Conservation (phyloP, 2,113 vertebrate genomes). For the Chionomys nivalis region DNA sequence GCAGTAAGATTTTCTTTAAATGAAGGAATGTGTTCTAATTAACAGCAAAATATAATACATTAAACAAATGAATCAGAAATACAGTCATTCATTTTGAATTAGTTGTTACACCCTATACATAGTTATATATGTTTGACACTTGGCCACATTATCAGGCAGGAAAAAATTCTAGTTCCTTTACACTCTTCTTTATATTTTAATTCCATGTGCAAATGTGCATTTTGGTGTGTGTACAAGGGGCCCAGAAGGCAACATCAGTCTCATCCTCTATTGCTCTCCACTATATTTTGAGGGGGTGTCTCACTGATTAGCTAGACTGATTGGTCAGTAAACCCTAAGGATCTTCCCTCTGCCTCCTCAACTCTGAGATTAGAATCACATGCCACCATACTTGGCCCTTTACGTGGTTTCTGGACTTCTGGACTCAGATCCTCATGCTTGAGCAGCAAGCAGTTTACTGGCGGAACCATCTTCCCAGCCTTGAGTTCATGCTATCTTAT, state of each 20-base stretch:
- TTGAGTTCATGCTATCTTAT: neutral
- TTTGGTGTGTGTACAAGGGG: neutral
- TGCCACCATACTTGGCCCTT: neutral
- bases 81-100: neutral
- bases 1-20: neutral
- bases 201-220: too few species aligned
- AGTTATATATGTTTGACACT: neutral
- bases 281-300: neutral
- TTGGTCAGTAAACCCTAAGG: too few species aligned
- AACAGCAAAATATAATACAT: neutral
- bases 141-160: neutral
- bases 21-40: neutral
- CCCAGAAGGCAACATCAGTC: neutral
- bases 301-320: too few species aligned
- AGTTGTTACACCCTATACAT: neutral
- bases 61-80: neutral
- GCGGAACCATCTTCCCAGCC: neutral
- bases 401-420: neutral
- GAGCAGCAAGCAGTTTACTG: neutral
- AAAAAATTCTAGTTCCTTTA: neutral
- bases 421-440: neutral
- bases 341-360: neutral
- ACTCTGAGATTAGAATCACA: neutral
- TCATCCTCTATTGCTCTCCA: too few species aligned
- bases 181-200: neutral